Percentiles rank a stretch among this genome's conserved stretches.
These are phyloP conservation scores for Meloe dianella DNA, from an alignment of 2,888 invertebrate genomes.

Conservation along the genomic window DNA sequence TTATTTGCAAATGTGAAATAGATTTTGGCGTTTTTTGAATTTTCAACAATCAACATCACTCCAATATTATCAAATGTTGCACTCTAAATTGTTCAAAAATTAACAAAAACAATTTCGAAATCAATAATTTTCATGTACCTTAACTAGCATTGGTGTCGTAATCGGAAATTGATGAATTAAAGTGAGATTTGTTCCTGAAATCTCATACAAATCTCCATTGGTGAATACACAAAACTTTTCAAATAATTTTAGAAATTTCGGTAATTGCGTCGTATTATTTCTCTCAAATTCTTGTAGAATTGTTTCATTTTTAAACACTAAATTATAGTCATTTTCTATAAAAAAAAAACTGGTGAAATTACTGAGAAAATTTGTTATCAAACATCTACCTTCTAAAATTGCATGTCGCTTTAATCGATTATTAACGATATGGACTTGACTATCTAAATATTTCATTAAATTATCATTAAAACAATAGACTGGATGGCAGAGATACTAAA, in stretches of 20 bases:
- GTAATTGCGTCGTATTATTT: constrained; percentile 3
- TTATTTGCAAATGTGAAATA: constrained; percentile 15
- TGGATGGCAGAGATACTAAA: neutral
- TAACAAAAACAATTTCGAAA: neutral
- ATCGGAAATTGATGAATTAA: constrained; percentile 11
- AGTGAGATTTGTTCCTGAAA: constrained; percentile 23
- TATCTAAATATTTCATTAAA: constrained; percentile 21
- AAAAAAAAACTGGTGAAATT: neutral
- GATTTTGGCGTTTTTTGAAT: neutral
- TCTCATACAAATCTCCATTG: constrained; percentile 30
- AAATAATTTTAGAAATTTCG: constrained; percentile 34
- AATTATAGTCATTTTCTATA: constrained; percentile 10
- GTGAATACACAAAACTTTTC: constrained; percentile 31
- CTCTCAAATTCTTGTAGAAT: constrained; percentile 8
- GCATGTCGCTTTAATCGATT: constrained; percentile 21
- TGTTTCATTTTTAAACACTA: neutral
- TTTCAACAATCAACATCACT: constrained; percentile 16
- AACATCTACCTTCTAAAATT: constrained; percentile 11
- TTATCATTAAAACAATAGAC: constrained; percentile 1
- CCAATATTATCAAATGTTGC: constrained; percentile 10
- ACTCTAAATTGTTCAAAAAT: constrained; percentile 5
- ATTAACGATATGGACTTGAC: constrained; percentile 18
- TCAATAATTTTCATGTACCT: neutral
- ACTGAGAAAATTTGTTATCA: neutral
- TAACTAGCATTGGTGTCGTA: neutral